These are phyloP conservation scores for Bubo blakistoni DNA, from an alignment of 2,113 vertebrate genomes.

Conservation along the genomic window DNA sequence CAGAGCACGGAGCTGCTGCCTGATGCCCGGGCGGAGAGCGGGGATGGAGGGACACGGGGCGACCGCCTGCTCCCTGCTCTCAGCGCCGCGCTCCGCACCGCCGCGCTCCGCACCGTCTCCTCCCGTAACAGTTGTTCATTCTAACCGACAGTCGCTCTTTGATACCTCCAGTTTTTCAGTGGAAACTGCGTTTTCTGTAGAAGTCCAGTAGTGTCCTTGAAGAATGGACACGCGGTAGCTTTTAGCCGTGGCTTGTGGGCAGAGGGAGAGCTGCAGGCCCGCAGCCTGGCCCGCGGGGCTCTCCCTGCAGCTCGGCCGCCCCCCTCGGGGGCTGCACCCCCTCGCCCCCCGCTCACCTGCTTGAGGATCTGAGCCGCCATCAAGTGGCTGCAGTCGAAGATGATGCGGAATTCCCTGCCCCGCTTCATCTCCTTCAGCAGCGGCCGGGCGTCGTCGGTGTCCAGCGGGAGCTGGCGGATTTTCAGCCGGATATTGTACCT, in stretches of 20 bases:
- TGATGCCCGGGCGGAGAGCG: neutral
- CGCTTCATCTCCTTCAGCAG: slow-evolving; percentile 99
- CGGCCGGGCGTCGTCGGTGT: slow-evolving; percentile 85
- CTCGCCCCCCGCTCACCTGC: slow-evolving; percentile 72
- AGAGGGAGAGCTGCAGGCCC: neutral
- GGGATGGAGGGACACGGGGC: neutral
- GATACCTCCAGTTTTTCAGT: neutral
- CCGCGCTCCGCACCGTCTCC: neutral
- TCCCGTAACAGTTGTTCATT: accelerated
- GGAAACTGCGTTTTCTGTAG: neutral
- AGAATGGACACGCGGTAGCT: accelerated
- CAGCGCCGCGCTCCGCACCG: accelerated
- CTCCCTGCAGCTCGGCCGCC: accelerated
- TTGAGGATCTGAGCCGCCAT: slow-evolving; percentile 98
- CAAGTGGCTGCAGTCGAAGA: slow-evolving; percentile 94
- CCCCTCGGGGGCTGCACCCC: too few species aligned
- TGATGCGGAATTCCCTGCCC: slow-evolving; percentile 94
- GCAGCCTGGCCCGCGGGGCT: accelerated
- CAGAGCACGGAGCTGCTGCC: neutral
- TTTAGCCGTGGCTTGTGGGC: neutral
- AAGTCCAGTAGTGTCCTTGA: accelerated
- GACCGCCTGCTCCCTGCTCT: neutral
- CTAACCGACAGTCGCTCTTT: neutral
- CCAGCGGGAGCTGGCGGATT: slow-evolving; percentile 94
- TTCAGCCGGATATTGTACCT: slow-evolving; percentile 97